Base-by-base conservation (phyloP, 2,888 invertebrate species). In the Platycheirus albimanus region DNA sequence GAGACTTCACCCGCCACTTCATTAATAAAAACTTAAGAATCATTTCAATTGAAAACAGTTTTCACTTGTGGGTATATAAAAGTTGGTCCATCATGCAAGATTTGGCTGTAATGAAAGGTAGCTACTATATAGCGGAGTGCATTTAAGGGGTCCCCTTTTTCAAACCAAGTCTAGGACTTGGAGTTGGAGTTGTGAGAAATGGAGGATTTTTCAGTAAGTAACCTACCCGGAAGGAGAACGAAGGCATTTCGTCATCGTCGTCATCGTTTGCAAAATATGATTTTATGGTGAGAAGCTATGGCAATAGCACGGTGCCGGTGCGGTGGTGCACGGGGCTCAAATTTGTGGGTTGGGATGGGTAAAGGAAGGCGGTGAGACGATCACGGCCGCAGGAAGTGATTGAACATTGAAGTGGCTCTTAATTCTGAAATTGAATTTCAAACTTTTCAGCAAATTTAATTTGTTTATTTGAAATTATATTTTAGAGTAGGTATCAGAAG, bases 1-100 rank as follows among this genome's bases (percentile, higher is more conserved):
- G 8, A 38, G 47, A 69, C 67, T 74, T 63, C 63, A 71, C 28
- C 61, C 79, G 74, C 69, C 79, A 79, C 79, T 79, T 79, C 79
- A 79, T 79, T 79, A 79, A 74, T 69, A 63, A 63, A 69, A 69
- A 79, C 72, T 79, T 74, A 52, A 74, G 63, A 67, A 74, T 72
- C 54, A 79, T 79, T 74, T 79, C 69, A 74, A 74, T 79, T 74
- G 69, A 74, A 49, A 67, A 52, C 66, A 52, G 43, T 64, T 49
- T 79, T 52, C 41, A 79, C 52, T 79, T 74, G 67, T 61, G 11
- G 67, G 41, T 33, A 41, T 33, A 41, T 17, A 43, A 69, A 79
- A 74, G 45, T 74, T 79, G 41, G 67, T 72, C 78, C 47, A 51
- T 49, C n/a, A 28, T 45, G 24, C 20, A 17, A 15, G 43, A 41